Evolutionary conservation across 2,113 vertebrate species (phyloP), one percentile per base, ranked within the genome.

Genomic region (Scolopax mira): DNA sequence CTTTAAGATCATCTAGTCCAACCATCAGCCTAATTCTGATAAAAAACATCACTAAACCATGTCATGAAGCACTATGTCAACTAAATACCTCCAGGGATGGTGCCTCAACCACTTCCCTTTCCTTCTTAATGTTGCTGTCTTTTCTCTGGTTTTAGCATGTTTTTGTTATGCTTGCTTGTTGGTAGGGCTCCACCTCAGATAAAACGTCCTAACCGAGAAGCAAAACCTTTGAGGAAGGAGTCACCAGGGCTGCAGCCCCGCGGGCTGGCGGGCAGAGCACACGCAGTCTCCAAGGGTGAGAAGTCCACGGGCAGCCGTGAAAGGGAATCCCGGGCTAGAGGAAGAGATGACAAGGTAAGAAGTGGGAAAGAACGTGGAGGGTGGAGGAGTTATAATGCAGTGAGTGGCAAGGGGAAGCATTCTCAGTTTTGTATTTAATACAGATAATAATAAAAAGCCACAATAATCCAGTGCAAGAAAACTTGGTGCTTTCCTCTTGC

Each of bases 271-370:
- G 98, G 98, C 48, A 98, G 99, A 81, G 97, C 97, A 16, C 99
- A 98, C 8, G 89, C 94, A 0, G 98, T 98, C 37, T 44, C 97
- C 9, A 99, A 98, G 98, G 93, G 92, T 6, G 99, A 99, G 14
- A 98, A 98, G 41, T 82, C 97, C 1, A 90, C 96, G 12, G 55
- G 87, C 69, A 98, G 97, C 88, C 98, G 99, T 0, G 97, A 98
- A 46, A 98, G 98, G 88, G 98, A 98, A 18, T 91, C 62, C 8
- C 97, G 97, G 93, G 92, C 96, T 24, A 98, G 98, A 95, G 98
- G 97, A 61, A 99, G 98, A 97, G 99, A 99, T 3, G 99, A 99
- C 81, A 99, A 99, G 98, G 99, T 98, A 94, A 97, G 95, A 51
- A 75, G 6, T 14, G 79, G 58, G 41, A 51, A 90, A 18, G 24